Evolutionary conservation across 2,113 vertebrate genomes (phyloP), one percentile per base, ranked within the genome.

Genomic region (Pteruthius melanotis): DNA sequence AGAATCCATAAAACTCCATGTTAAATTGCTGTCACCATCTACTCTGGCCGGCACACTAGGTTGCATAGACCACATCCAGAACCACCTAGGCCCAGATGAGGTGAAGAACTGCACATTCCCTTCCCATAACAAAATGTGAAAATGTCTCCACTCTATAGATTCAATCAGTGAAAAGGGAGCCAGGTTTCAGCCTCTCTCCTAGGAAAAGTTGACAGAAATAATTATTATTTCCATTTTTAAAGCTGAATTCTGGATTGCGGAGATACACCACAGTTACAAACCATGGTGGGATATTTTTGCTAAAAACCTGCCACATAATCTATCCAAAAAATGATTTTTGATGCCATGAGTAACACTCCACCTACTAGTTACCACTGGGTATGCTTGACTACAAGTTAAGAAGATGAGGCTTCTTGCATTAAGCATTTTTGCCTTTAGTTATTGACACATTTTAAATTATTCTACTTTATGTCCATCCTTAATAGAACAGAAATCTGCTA

Each of bases 391-490:
- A 84, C 28, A 65, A 92, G 92, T 91, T 96, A 96, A 91, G 88
- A 95, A 94, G 85, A 81, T 70, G 54, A 56, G 70, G 53, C 21
- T 89, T 94, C 90, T 92, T 92, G 26, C 74, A 89, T 95, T 97
- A 97, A 95, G 81, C 45, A 94, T 90, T 96, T 97, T 97, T 97
- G 96, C 94, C 96, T 96, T 95, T 92, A 97, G 92, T 98, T 97
- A 97, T 97, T 98, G 97, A 97, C 94, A 95, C 60, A 90, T 97
- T 97, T 97, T 96, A 98, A 97, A 96, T 98, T 97, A 97, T 95
- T 96, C 96, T 96, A 70, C 80, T 97, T 98, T 96, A 96, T 97
- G 96, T 97, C 94, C 88, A 77, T 72, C 78, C 93, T 96, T 97
- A 98, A 97, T 93, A 95, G 94, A 97, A 97, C 69, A 97, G 93